These are phyloP conservation scores for Malurus cyaneus DNA, from an alignment of 2,113 vertebrate genomes.

Conservation along the genomic window DNA sequence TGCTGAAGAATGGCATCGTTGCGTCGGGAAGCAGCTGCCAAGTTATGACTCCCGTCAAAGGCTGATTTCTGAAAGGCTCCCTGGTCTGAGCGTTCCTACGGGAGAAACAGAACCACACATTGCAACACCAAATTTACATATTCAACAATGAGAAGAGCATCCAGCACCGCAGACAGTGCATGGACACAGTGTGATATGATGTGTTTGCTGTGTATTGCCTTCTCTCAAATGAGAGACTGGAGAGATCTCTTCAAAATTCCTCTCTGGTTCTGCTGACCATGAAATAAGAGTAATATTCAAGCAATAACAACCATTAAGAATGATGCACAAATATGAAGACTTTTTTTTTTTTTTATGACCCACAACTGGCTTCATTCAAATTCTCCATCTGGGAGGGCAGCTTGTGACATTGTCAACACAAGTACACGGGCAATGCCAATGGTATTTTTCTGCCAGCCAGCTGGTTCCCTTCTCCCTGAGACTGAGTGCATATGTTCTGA, in stretches of 20 bases:
- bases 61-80: constrained; percentile 56
- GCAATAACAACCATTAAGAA: constrained; percentile 20
- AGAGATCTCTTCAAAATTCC: not conserved
- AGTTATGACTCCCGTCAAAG: constrained; percentile 51
- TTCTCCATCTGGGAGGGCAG: constrained; percentile 81
- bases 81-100: constrained; percentile 68
- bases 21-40: constrained; percentile 16
- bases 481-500: constrained; percentile 73
- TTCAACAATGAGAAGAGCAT: not conserved
- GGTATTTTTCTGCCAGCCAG: constrained; percentile 79
- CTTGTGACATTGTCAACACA: constrained; percentile 77
- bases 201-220: not conserved
- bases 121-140: not conserved
- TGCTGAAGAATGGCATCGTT: constrained; percentile 32
- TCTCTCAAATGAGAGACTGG: not conserved
- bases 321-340: constrained; percentile 28
- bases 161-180: not conserved
- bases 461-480: constrained; percentile 67
- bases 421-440: constrained; percentile 75
- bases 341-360: constrained; percentile 48
- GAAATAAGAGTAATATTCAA: not conserved
- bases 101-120: constrained; percentile 10
- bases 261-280: not conserved
- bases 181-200: not conserved
- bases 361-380: constrained; percentile 74